These are phyloP conservation scores for Cherax destructor DNA, from an alignment of 1,140 invertebrate species.

Conservation along the genomic window DNA sequence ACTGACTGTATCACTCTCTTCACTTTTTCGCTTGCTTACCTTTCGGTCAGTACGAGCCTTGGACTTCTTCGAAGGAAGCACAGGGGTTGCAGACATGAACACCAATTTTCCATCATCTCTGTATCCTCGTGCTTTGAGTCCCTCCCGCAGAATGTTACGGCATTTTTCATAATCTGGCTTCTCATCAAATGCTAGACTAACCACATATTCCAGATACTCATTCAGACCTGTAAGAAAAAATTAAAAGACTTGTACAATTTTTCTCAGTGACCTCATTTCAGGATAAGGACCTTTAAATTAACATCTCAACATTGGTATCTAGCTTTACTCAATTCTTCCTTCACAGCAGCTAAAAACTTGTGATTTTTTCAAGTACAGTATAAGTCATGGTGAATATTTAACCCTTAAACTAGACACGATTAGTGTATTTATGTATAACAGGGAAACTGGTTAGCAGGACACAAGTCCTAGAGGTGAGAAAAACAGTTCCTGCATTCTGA, in stretches of 20 bases:
- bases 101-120: conserved; percentile 74
- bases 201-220: conserved; percentile 84
- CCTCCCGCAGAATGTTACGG: conserved; percentile 80
- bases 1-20: conserved; percentile 72
- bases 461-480: too few relatives aligned
- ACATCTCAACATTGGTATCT: too few relatives aligned
- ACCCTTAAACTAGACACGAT: too few relatives aligned
- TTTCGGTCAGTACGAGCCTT: conserved; percentile 67
- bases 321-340: too few relatives aligned
- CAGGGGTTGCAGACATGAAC: conserved; percentile 72
- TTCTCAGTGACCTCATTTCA: too few relatives aligned
- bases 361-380: too few relatives aligned
- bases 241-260: background rate
- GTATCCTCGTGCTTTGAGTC: conserved; percentile 77
- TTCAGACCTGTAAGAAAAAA: conserved; percentile 78
- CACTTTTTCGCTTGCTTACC: conserved; percentile 69
- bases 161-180: conserved; percentile 85
- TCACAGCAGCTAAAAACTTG: too few relatives aligned
- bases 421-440: too few relatives aligned
- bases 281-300: too few relatives aligned
- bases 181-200: conserved; percentile 83
- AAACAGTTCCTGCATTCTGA: too few relatives aligned
- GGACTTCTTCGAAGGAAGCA: conserved; percentile 59
- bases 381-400: too few relatives aligned
- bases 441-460: too few relatives aligned